Evolutionary conservation across 2,113 vertebrate genomes (phyloP).

Genomic region (Columba livia): DNA sequence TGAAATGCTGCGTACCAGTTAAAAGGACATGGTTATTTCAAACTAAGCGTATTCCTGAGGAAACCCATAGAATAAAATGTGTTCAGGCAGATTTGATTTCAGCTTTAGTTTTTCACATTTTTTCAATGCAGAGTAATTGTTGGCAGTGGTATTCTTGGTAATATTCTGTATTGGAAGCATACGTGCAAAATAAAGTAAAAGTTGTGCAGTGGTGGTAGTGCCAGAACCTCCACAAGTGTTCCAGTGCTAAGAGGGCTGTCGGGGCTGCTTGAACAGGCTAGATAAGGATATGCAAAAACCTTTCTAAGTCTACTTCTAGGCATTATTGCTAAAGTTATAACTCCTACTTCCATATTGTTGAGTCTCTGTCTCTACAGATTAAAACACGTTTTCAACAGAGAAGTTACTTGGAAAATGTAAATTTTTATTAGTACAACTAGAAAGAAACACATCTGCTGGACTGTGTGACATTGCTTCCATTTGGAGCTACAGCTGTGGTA

Average conservation of each 20-base stretch:
- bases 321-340: not conserved
- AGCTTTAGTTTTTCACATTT: not conserved
- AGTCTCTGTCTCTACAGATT: not conserved
- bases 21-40: not conserved
- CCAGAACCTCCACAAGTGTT: not conserved
- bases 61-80: not conserved
- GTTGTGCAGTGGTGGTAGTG: not conserved
- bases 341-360: not conserved
- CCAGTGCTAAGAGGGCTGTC: not conserved
- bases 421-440: conserved; percentile 52
- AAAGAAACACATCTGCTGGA: not conserved
- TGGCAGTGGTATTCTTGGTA: not conserved
- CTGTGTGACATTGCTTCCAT: not conserved
- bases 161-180: not conserved
- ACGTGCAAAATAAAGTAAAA: not conserved
- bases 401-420: conserved; percentile 33
- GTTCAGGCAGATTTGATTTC: not conserved
- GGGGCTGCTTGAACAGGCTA: not conserved
- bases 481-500: not conserved
- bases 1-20: not conserved
- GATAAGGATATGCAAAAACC: not conserved
- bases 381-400: not conserved
- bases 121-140: not conserved
- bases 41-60: not conserved
- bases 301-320: not conserved